Percentiles rank a stretch among this genome's conserved stretches.
phyloP scores from a whole-genome alignment of 2,888 invertebrate genomes.

The Drosophila merina region DNA sequence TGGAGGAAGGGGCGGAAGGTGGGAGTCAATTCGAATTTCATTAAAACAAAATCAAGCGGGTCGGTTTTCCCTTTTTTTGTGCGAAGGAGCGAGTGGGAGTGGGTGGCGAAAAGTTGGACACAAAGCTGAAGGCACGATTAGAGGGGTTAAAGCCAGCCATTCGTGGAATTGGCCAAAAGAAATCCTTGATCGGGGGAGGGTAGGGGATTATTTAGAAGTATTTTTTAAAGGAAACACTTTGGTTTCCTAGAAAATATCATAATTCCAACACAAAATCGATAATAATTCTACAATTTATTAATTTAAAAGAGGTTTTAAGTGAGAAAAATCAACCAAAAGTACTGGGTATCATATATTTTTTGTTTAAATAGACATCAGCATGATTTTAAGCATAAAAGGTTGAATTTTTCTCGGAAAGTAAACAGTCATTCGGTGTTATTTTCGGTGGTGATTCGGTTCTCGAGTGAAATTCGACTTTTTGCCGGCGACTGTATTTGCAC shows the following conservation, averaged over 20 bases:
- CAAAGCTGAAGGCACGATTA: constrained; percentile 26
- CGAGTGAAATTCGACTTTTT: neutral
- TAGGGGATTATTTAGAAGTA: constrained; percentile 1
- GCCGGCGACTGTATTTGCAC: constrained; percentile 17
- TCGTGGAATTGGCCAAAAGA: constrained; percentile 31
- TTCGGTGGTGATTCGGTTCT: neutral
- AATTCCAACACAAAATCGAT: neutral
- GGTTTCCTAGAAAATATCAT: neutral
- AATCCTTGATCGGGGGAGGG: constrained; percentile 4
- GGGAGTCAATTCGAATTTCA: constrained; percentile 43
- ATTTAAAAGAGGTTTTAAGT: neutral
- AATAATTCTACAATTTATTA: too few species aligned
- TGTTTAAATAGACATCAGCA: too few species aligned
- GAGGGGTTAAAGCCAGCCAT: constrained; percentile 28
- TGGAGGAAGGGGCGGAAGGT: neutral
- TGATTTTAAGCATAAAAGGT: neutral
- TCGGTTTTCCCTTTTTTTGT: neutral
- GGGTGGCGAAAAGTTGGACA: constrained; percentile 17
- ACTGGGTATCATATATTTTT: neutral
- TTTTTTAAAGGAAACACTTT: neutral
- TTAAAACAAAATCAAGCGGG: constrained; percentile 45
- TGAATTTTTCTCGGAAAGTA: neutral
- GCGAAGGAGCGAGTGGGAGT: neutral
- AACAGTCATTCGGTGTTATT: neutral
- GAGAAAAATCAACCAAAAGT: neutral